Conservation (phyloP, 1,140 invertebrate genomes). For the Hyphantria cunea region DNA sequence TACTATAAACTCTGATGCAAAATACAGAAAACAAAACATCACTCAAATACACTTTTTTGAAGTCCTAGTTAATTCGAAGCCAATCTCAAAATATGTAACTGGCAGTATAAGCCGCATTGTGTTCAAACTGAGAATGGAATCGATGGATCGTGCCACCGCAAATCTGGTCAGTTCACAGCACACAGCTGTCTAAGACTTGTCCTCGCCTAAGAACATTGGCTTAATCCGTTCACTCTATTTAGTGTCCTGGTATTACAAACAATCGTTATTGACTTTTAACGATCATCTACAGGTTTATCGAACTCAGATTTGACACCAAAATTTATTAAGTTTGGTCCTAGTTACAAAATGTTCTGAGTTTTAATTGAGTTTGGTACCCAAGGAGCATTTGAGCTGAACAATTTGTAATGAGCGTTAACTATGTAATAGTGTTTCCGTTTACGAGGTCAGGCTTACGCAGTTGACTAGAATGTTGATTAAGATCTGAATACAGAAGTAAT, state of each 20-base stretch:
- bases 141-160: conserved; percentile 41
- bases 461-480: background rate
- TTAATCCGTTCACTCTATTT: conserved; percentile 44
- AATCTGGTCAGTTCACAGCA: conserved; percentile 31
- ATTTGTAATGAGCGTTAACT: conserved; percentile 36
- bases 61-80: conserved; percentile 4
- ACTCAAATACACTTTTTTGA: conserved; percentile 16
- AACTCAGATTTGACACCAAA: conserved; percentile 24
- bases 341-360: conserved; percentile 52
- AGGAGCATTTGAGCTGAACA: conserved; percentile 38
- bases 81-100: conserved; percentile 42
- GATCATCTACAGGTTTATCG: conserved; percentile 28
- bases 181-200: conserved; percentile 41
- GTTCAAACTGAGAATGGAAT: conserved; percentile 32
- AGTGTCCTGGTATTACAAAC: conserved; percentile 28
- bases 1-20: no score
- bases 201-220: conserved; percentile 42
- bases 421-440: conserved; percentile 9
- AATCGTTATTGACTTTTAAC: conserved; percentile 36
- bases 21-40: background rate
- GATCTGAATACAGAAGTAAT: conserved; percentile 4
- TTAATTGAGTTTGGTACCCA: conserved; percentile 54
- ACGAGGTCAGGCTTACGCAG: background rate
- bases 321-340: conserved; percentile 37
- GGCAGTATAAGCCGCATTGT: conserved; percentile 41